Percentiles rank a stretch among this genome's conserved stretches.
Evolutionary conservation across 1,140 invertebrate genomes (phyloP).

Genomic region (Zaprionus inermis): DNA sequence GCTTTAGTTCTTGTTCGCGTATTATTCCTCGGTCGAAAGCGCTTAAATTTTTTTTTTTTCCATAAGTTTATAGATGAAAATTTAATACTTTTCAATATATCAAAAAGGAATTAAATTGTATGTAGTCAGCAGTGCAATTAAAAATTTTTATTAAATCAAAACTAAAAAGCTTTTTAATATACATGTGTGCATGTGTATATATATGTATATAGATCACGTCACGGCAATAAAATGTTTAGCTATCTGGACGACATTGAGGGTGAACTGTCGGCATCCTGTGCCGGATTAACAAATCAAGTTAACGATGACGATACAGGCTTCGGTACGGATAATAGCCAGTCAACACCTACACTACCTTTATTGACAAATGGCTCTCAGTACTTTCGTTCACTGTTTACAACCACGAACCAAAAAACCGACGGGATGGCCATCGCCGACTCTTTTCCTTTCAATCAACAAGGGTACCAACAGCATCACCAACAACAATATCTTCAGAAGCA

Average conservation of each 20-base stretch:
- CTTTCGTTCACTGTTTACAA: slow-evolving; percentile 36
- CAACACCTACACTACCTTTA: slow-evolving; percentile 2
- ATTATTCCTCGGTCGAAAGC: no score
- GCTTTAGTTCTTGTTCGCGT: no score
- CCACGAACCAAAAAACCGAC: slow-evolving; percentile 46
- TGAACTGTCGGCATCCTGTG: slow-evolving; percentile 35
- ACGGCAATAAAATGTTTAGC: slow-evolving; percentile 62
- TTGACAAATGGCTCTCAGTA: slow-evolving; percentile 36
- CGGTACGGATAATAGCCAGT: slow-evolving; percentile 58
- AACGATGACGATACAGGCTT: slow-evolving; percentile 69
- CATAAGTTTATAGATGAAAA: no score
- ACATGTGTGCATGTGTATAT: slow-evolving; percentile 23
- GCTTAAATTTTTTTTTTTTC: no score
- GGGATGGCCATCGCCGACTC: slow-evolving; percentile 27
- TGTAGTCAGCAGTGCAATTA: background rate
- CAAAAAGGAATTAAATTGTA: background rate
- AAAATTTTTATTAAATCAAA: background rate
- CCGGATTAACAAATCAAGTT: slow-evolving; percentile 38
- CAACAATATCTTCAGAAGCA: slow-evolving; percentile 35
- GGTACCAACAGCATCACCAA: slow-evolving; percentile 36
- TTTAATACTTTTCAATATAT: no score
- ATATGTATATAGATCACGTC: slow-evolving; percentile 62
- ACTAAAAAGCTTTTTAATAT: slow-evolving; percentile 1
- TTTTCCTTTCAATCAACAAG: slow-evolving; percentile 38
- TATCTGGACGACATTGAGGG: slow-evolving; percentile 66